Percentiles rank a stretch among this genome's conserved stretches.
phyloP scores from a whole-genome alignment of 2,888 invertebrate species.

The Himalopsyche anomala region DNA sequence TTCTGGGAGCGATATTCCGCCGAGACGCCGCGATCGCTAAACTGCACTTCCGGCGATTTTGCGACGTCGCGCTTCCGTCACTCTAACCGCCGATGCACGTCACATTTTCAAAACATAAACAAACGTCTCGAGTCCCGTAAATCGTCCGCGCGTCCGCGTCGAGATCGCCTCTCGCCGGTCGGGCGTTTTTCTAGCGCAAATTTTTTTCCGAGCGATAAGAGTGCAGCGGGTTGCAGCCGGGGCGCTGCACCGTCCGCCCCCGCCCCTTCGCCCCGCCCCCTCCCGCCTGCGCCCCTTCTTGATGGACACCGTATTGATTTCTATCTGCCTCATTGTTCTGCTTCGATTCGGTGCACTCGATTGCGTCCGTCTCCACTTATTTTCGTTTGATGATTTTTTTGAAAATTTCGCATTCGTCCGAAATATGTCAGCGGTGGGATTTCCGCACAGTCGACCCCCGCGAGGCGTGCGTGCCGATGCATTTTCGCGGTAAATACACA shows the following conservation, averaged over 20 bases:
- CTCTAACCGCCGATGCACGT: background rate
- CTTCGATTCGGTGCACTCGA: constrained; percentile 63
- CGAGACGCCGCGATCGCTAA: constrained; percentile 45
- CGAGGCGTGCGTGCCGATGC: background rate
- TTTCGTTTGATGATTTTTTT: constrained; percentile 49
- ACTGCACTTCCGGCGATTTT: constrained; percentile 42
- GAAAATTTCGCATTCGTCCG: constrained; percentile 35
- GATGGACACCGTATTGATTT: constrained; percentile 79
- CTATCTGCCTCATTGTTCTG: constrained; percentile 62
- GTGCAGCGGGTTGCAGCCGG: constrained; percentile 68
- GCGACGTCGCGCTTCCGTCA: constrained; percentile 35
- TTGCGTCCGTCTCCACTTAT: constrained; percentile 60
- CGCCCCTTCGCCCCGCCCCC: constrained; percentile 69
- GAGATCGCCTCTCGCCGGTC: background rate
- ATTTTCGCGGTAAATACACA: constrained; percentile 37
- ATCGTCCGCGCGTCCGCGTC: background rate
- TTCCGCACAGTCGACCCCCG: constrained; percentile 19
- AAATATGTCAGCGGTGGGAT: constrained; percentile 12
- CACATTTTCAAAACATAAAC: constrained; percentile 15
- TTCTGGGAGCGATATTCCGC: constrained; percentile 9
- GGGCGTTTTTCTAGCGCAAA: constrained; percentile 52
- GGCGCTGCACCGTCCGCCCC: constrained; percentile 70
- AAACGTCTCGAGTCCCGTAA: background rate
- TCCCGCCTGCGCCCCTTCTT: constrained; percentile 70
- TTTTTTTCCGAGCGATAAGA: constrained; percentile 47